Conservation (phyloP, 1,140 invertebrate genomes). For the Megathymus violae region DNA sequence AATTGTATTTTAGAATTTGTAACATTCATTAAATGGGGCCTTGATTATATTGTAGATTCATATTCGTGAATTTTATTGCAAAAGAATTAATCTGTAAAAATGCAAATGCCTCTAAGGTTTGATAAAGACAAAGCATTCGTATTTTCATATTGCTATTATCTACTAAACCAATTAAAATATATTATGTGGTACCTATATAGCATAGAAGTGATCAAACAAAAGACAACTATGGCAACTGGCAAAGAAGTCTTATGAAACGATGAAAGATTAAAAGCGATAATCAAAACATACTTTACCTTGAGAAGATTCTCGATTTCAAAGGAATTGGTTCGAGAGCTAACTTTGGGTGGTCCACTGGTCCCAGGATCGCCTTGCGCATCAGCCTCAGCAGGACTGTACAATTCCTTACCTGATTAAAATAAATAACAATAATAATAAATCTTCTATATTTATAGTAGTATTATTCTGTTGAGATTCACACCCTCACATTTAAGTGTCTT, state of each 20-base stretch:
- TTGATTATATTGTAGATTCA: background rate
- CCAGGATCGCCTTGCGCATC: constrained; percentile 73
- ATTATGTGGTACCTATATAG: too few species aligned
- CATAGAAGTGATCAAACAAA: background rate
- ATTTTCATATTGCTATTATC: too few species aligned
- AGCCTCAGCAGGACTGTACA: constrained; percentile 87
- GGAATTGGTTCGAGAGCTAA: constrained; percentile 92
- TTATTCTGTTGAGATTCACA: too few species aligned
- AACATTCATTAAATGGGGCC: background rate
- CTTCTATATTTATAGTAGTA: too few species aligned
- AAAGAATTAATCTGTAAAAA: too few species aligned
- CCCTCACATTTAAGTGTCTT: too few species aligned
- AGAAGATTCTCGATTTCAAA: constrained; percentile 96
- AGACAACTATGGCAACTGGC: background rate
- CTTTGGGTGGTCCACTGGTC: constrained; percentile 81
- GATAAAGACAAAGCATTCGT: too few species aligned
- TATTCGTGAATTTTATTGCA: too few species aligned
- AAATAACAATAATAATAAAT: background rate
- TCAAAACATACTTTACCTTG: constrained; percentile 82
- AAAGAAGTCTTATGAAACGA: constrained; percentile 42
- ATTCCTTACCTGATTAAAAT: constrained; percentile 85
- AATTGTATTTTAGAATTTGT: too few species aligned
- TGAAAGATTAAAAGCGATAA: constrained; percentile 38
- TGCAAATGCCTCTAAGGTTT: too few species aligned
- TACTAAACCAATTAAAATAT: too few species aligned